Evolutionary conservation across 2,797 vertebrate genomes (phyloP), one percentile per base, ranked within the genome.

Genomic region (Vultur gryphus): DNA sequence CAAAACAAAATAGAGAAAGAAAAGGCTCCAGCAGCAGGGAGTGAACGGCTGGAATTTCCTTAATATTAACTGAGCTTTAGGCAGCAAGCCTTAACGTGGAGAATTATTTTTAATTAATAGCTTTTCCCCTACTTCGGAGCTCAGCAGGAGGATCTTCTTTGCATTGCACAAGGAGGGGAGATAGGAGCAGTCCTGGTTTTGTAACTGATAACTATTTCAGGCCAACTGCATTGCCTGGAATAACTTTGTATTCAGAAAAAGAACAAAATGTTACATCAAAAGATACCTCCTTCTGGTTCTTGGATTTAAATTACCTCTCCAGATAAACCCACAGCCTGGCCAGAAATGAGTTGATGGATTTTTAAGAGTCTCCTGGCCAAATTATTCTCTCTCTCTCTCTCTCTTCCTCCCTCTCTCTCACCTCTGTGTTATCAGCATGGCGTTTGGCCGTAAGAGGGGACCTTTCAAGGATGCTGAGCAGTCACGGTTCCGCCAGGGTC

Each of bases 161-260:
- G 87, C 89, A 61, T 97, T 92, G 91, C 96, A 82, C 93, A 92
- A 96, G 94, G 66, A 95, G 69, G 33, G 55, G 67, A 96, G 97
- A 97, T 89, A 90, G 62, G 84, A 95, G 57, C 88, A 92, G 80
- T 93, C 85, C 93, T 33, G 80, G 90, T 97, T 97, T 97, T 97
- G 95, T 93, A 97, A 96, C 95, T 91, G 96, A 92, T 97, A 97
- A 97, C 97, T 96, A 88, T 97, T 97, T 96, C 93, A 96, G 97
- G 93, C 96, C 91, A 95, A 86, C 87, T 96, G 77, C 76, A 87
- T 94, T 91, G 96, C 93, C 95, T 87, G 96, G 95, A 96, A 97
- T 97, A 96, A 97, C 93, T 93, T 96, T 84, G 69, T 91, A 95
- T 96, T 94, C 88, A 87, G 82, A 90, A 96, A 93, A 95, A 94